phyloP scores from a whole-genome alignment of 2,888 invertebrate genomes.

The Melanostoma scalare region DNA sequence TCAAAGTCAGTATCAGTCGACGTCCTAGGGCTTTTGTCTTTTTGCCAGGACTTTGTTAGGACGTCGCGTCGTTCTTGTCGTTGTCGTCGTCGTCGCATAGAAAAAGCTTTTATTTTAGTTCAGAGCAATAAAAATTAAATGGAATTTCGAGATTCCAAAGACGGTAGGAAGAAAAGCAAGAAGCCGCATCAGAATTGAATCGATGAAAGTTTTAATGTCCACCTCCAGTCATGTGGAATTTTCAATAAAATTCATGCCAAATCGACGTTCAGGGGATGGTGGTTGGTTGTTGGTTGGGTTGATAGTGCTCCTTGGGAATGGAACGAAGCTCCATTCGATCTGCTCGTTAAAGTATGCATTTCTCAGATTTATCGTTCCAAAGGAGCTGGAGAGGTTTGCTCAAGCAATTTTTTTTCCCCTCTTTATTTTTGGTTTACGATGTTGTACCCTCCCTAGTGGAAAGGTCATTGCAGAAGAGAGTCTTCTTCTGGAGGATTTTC shows the following conservation, averaged over 20 bases:
- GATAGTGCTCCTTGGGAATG: background rate
- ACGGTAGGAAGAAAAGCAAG: slow-evolving; percentile 8
- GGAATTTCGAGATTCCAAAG: slow-evolving; percentile 57
- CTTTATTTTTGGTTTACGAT: background rate
- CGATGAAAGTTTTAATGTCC: slow-evolving; percentile 73
- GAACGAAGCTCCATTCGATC: slow-evolving; percentile 20
- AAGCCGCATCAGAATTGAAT: slow-evolving; percentile 43
- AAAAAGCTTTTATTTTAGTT: slow-evolving; percentile 5
- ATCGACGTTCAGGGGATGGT: slow-evolving; percentile 10
- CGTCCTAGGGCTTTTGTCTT: slow-evolving; percentile 38
- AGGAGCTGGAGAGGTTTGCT: background rate
- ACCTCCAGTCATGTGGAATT: slow-evolving; percentile 72
- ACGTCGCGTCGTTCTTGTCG: background rate
- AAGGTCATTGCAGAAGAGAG: slow-evolving; percentile 27
- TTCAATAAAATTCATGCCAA: slow-evolving; percentile 71
- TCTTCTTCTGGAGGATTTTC: background rate
- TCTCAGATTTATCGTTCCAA: slow-evolving; percentile 56
- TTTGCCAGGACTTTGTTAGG: slow-evolving; percentile 41
- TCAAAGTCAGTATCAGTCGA: too few species aligned
- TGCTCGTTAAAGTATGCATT: slow-evolving; percentile 64
- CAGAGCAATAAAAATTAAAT: slow-evolving; percentile 70
- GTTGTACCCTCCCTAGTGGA: slow-evolving; percentile 1
- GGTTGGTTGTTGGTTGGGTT: background rate
- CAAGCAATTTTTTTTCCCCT: slow-evolving; percentile 23
- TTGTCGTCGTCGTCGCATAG: too few species aligned